Base-by-base conservation (phyloP, 2,113 vertebrate genomes). In the Aplodontia rufa region DNA sequence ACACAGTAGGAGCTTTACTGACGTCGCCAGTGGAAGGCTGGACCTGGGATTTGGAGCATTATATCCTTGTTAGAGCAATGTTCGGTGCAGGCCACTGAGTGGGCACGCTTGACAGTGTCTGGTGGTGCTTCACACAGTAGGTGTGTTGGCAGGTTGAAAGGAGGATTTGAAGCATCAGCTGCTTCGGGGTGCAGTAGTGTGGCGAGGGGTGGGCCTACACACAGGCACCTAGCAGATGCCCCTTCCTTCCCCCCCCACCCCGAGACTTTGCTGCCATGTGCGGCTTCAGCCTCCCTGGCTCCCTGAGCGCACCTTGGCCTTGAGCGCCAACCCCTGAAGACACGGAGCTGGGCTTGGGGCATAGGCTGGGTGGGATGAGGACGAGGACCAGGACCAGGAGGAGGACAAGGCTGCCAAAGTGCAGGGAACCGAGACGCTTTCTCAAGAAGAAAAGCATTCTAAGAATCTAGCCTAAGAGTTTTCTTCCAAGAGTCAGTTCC, bases 201-300 rank as follows among this genome's bases (percentile, higher is more conserved):
- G 68, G 20, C n/a, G 37, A 49, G 42, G 13, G 71, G 68, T 6
- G 47, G n/a, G 28, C 40, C 35, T 30, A 47, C 51, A 40, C 74
- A 40, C 37, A 68, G 87, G 94, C 1, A 0, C 26, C 0, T 22
- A 1, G 45, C 0, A 40, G 55, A 35, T 0, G 9, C 6, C 4
- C 5, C 35, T 49, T 35, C 2, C 87, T 26, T n/a, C 49, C 26
- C 62, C 30, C 60, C 10, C 26, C 53, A 53, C 14, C 51, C 51
- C 14, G 51, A 53, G 51, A 8, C 14, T 64, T 58, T 7, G 19
- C 35, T 53, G n/a, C n/a, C n/a, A n/a, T n/a, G n/a, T n/a, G 30
- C 1, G 62, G 62, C 62, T 11, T 8, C 26, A 13, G 62, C 35
- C 40, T 3, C n/a, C 64, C 66, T 1, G 1, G 58, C 26, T 26